Evolutionary conservation across 2,113 vertebrate genomes (phyloP).

Genomic region (Gallinago paraguaiae): DNA sequence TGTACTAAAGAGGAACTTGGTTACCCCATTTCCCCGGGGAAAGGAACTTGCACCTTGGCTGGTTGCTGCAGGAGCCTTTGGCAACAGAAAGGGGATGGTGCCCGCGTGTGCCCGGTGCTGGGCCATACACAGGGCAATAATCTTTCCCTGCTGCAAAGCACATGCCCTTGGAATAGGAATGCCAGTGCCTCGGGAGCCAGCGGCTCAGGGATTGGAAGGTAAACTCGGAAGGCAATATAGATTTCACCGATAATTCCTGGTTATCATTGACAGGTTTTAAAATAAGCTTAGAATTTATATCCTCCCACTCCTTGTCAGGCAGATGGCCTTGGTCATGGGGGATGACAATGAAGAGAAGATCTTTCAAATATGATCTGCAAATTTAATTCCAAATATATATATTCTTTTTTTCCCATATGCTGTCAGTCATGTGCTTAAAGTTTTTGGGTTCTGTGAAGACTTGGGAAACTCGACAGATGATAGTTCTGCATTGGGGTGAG

Average conservation of each 20-base stretch:
- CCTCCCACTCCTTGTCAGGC: constrained; percentile 44
- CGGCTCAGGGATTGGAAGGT: not conserved
- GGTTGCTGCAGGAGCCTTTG: not conserved
- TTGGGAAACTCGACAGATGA: not conserved
- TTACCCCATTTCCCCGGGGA: not conserved
- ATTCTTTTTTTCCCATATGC: not conserved
- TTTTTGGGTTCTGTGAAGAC: not conserved
- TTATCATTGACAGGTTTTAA: constrained; percentile 5
- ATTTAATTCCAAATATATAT: constrained; percentile 10
- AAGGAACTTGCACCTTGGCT: rapidly evolving
- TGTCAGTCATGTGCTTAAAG: not conserved
- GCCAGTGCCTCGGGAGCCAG: not conserved
- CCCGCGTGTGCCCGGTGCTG: rapidly evolving
- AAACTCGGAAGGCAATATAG: not conserved
- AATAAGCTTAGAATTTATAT: constrained; percentile 21
- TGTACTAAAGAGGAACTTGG: rapidly evolving
- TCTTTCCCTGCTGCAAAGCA: not conserved
- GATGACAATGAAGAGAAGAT: constrained; percentile 24
- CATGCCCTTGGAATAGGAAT: rapidly evolving
- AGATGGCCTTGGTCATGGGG: constrained; percentile 19
- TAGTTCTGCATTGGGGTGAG: not conserved
- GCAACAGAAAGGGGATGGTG: not conserved
- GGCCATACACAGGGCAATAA: rapidly evolving
- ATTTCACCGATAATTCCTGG: not conserved
- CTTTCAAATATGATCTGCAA: constrained; percentile 1